Base-by-base conservation (phyloP, 37 sponge, comb jelly and placozoan species). In the Dysidea cf. avara region DNA sequence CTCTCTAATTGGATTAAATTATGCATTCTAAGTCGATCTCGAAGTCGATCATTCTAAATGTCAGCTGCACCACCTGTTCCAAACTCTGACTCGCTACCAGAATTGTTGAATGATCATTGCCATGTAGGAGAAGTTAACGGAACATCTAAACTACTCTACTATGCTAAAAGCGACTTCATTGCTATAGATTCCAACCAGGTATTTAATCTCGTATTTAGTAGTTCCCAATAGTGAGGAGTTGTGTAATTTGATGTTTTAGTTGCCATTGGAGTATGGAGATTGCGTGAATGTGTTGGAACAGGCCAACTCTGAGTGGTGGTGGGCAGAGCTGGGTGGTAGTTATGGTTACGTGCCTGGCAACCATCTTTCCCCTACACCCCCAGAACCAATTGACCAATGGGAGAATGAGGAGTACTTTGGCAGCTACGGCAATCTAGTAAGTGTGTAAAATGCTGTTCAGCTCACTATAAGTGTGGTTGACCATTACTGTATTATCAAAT, bases 351-450 rank as follows among this genome's bases (percentile, higher is more conserved):
- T 63, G 9, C 87, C 87, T 0, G 32, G 62, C 56, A 87, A 75
- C 58, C 81, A 75, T 39, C 56, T 87, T 26, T 34, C 70, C 37
- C 22, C 25, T 4, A 72, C 52, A 14, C 29, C 40, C 14, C 17
- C 21, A 7, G 77, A 75, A 3, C 56, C 26, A 1, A 80, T 72
- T 30, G 80, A 79, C 36, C 33, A 30, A 32, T 87, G 87, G 87
- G 76, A 87, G 64, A 63, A 87, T 61, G 71, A 60, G 2, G 81
- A 87, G 33, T 87, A 87, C 64, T 87, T 87, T 57, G 37, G 31
- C 2, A 81, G 76, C 57, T 87, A 87, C 64, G 28, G 43, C 3
- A 4, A 78, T 17, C 61, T 87, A 70, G 86, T 85, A 3, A 73
- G 71, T 58, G 21, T n/a, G n/a, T n/a, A n/a, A n/a, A n/a, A n/a